Evolutionary conservation across 35 echinoderm and acorn worm species (phyloP).

Genomic region (Diadema setosum): DNA sequence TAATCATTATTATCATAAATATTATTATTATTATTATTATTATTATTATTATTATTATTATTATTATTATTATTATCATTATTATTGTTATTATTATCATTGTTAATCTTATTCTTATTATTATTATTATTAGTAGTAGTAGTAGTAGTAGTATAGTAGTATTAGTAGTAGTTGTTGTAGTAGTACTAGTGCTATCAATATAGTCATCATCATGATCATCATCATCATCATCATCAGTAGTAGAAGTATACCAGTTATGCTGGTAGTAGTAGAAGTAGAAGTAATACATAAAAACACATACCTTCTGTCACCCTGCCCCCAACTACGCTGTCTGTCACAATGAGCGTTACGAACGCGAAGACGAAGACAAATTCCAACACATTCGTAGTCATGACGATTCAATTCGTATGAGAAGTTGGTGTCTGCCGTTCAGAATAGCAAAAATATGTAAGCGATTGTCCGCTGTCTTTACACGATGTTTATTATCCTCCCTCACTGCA

Average conservation of each 20-base stretch:
- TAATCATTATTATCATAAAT: not conserved
- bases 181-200: not conserved
- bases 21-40: not conserved
- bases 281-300: not conserved
- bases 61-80: not conserved
- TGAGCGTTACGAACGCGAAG: not conserved
- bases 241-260: not conserved
- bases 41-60: not conserved
- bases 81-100: not conserved
- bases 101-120: not conserved
- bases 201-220: not conserved
- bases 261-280: not conserved
- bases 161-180: not conserved
- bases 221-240: not conserved
- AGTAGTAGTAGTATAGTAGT: not conserved
- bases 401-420: not conserved
- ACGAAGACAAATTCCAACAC: not conserved
- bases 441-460: too few species aligned
- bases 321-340: not conserved
- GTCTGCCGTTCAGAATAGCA: not conserved
- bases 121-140: not conserved
- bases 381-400: not conserved
- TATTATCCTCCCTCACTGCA: too few species aligned
- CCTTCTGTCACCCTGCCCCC: not conserved
- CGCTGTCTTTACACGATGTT: too few species aligned